Evolutionary conservation across 2,888 invertebrate genomes (phyloP).

Genomic region (Chydorus sphaericus): DNA sequence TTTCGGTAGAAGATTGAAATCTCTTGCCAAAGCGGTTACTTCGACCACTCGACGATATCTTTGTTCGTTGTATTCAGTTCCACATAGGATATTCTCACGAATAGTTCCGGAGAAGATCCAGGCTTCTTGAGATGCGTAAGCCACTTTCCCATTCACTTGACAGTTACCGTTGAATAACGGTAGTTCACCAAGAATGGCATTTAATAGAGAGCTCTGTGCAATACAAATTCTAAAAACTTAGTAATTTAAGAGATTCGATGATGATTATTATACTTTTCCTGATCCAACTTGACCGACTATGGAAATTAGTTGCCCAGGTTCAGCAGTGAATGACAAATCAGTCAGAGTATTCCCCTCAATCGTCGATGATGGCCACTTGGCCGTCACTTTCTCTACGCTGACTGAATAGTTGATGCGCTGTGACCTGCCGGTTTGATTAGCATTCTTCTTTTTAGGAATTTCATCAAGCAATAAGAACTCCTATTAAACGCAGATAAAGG

Average conservation of each 20-base stretch:
- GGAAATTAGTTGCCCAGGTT: conserved; percentile 34
- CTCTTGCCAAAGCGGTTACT: conserved; percentile 30
- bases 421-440: neutral
- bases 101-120: conserved; percentile 66
- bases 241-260: neutral
- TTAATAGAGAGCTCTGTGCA: conserved; percentile 19
- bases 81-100: conserved; percentile 84
- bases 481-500: no score
- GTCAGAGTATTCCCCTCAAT: neutral
- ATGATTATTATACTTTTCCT: conserved; percentile 46
- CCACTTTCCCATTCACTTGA: conserved; percentile 29
- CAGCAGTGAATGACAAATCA: neutral
- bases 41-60: conserved; percentile 27
- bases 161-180: conserved; percentile 28
- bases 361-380: conserved; percentile 6
- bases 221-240: neutral
- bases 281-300: conserved; percentile 61
- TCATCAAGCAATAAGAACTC: conserved; percentile 17
- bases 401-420: neutral
- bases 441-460: no score
- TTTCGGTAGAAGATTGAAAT: conserved; percentile 31
- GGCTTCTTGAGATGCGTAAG: conserved; percentile 46
- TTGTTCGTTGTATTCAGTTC: conserved; percentile 39
- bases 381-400: neutral
- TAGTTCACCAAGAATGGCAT: conserved; percentile 33